Percentiles rank a stretch among this genome's conserved stretches.
Conservation (phyloP, 2,797 vertebrate genomes). For the Sebastes nivosus region DNA sequence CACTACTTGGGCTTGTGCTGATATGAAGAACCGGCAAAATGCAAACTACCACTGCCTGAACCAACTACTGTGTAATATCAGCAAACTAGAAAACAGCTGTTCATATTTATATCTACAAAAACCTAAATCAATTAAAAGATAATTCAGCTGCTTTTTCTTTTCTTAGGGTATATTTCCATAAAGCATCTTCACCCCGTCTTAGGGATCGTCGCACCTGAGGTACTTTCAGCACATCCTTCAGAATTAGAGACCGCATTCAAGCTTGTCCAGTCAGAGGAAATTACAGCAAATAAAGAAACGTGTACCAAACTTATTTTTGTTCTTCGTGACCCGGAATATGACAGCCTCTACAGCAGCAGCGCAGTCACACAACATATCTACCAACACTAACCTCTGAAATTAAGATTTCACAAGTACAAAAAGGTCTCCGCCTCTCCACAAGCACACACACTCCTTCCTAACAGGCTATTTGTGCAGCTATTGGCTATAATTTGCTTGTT, state of each 20-base stretch:
- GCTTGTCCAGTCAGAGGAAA: slow-evolving; percentile 27
- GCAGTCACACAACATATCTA: slow-evolving; percentile 25
- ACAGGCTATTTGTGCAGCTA: background rate
- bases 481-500: slow-evolving; percentile 4
- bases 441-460: background rate
- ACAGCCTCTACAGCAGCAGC: slow-evolving; percentile 2
- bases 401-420: background rate
- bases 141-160: background rate
- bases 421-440: background rate
- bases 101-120: slow-evolving; percentile 6
- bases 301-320: background rate
- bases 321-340: background rate
- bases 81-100: slow-evolving; percentile 6
- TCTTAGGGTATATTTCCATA: background rate
- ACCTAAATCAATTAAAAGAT: slow-evolving; percentile 18
- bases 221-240: slow-evolving; percentile 19
- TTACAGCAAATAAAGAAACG: background rate
- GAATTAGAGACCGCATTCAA: slow-evolving; percentile 14
- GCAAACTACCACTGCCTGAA: background rate
- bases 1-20: slow-evolving; percentile 15
- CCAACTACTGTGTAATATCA: slow-evolving; percentile 5
- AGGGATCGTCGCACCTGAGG: slow-evolving; percentile 27
- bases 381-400: slow-evolving; percentile 20
- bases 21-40: slow-evolving; percentile 28
- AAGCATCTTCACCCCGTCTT: slow-evolving; percentile 5